Evolutionary conservation across 2,888 invertebrate genomes (phyloP).

Genomic region (Xestobium rufovillosum): DNA sequence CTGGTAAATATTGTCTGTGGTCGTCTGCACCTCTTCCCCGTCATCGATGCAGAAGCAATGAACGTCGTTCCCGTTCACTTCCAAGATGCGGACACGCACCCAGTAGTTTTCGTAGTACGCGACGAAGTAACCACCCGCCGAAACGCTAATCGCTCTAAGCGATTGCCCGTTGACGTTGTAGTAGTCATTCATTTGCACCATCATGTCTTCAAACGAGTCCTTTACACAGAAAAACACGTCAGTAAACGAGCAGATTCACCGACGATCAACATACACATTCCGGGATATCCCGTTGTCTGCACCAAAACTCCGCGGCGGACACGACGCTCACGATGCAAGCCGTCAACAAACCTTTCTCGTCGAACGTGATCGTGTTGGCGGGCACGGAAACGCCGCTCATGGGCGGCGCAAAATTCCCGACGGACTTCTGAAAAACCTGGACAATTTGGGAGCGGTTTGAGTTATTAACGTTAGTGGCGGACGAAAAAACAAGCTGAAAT

Average conservation of each 20-base stretch:
- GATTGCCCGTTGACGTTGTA: slow-evolving; percentile 32
- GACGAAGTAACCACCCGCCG: slow-evolving; percentile 41
- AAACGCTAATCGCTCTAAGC: slow-evolving; percentile 25
- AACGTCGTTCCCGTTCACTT: slow-evolving; percentile 28
- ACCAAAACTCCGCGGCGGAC: slow-evolving; percentile 47
- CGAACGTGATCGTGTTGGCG: slow-evolving; percentile 35
- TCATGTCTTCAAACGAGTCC: slow-evolving; percentile 40
- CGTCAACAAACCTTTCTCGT: slow-evolving; percentile 40
- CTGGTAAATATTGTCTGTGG: slow-evolving; percentile 49
- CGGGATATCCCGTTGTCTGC: slow-evolving; percentile 44
- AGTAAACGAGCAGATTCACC: not conserved
- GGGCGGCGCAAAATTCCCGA: slow-evolving; percentile 18
- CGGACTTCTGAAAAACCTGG: slow-evolving; percentile 40
- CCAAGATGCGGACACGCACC: slow-evolving; percentile 40
- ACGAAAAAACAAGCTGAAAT: slow-evolving; percentile 12
- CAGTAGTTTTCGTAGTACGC: slow-evolving; percentile 42
- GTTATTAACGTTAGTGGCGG: slow-evolving; percentile 14
- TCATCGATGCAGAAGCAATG: slow-evolving; percentile 66
- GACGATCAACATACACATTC: slow-evolving; percentile 42
- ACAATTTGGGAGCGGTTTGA: slow-evolving; percentile 13
- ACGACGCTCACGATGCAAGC: slow-evolving; percentile 42
- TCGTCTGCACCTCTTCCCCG: slow-evolving; percentile 59
- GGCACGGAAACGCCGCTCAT: slow-evolving; percentile 36
- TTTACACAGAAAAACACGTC: slow-evolving; percentile 23
- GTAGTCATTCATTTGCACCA: slow-evolving; percentile 37